Base-by-base conservation (phyloP, 2,888 invertebrate genomes). In the Lasioglossum figueresi region DNA sequence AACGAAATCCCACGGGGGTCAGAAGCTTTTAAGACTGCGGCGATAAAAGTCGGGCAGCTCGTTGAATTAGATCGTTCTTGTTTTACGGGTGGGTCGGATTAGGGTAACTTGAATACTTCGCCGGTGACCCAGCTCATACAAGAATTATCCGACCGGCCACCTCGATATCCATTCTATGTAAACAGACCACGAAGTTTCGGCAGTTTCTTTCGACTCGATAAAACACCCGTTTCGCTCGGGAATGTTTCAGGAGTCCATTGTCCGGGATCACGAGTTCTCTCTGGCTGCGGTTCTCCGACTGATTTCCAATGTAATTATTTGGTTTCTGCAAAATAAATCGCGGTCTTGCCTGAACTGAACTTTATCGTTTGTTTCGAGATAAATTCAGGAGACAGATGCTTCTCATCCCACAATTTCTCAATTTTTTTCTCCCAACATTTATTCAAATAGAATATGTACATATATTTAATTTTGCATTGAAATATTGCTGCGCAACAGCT, bases 51-150 rank as follows among this genome's bases (percentile, higher is more conserved):
- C 27, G 72, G 87, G 72, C 83, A 68, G 68, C 71, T 27, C 27
- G 40, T 63, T 48, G 66, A 83, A 83, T 80, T 86, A 87, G 86
- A 83, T 81, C 87, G 72, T 78, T 52, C 71, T 37, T 52, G 43
- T 77, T 87, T 87, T 83, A 87, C 40, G 80, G 40, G 34, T n/a
- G 27, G 48, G 23, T 45, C 48, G n/a, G 78, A 86, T 87, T 73
- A 78, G 71, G 59, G 71, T 43, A 76, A 79, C 71, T 71, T 80
- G 63, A 80, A 82, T 70, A 63, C 73, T 76, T 66, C 31, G 77
- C 63, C 73, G 73, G 2, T 48, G 40, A 14, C 40, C 37, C 5
- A 1, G 4, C 80, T 19, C 31, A 31, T 59, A 63, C 34, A 34
- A 80, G 66, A 77, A 78, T 75, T 74, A 63, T 63, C 19, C 63